Percentiles rank a stretch among this genome's conserved stretches.
Evolutionary conservation across 2,888 invertebrate species (phyloP).

Genomic region (Trisateles emortualis): DNA sequence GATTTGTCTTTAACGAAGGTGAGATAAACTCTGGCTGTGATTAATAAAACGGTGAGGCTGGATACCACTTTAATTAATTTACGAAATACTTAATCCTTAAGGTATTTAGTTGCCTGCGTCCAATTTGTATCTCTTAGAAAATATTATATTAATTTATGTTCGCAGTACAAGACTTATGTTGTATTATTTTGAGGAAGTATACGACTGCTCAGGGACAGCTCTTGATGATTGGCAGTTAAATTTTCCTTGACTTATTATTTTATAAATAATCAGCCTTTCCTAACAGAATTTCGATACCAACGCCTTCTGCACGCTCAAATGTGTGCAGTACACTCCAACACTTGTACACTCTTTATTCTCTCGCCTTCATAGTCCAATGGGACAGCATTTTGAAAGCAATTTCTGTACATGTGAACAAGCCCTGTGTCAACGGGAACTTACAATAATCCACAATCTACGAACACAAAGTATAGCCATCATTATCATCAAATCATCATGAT

Average conservation of each 20-base stretch:
- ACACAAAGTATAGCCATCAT: no score
- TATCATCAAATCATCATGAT: no score
- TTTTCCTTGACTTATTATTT: neutral
- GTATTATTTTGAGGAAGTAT: neutral
- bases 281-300: no score
- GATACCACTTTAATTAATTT: constrained; percentile 25
- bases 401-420: no score
- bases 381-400: no score
- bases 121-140: constrained; percentile 13
- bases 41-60: constrained; percentile 22
- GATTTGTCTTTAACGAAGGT: constrained; percentile 16
- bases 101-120: constrained; percentile 9
- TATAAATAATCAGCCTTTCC: neutral
- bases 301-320: no score
- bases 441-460: no score
- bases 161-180: neutral
- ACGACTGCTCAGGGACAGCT: neutral
- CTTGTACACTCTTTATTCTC: no score
- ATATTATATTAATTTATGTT: constrained; percentile 15
- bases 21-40: constrained; percentile 15
- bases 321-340: no score
- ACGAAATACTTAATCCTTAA: constrained; percentile 16
- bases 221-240: neutral
- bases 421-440: no score
- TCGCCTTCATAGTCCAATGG: no score